Evolutionary conservation across 2,113 vertebrate species (phyloP), one percentile per base, ranked within the genome.

Genomic region (Erinaceus europaeus): DNA sequence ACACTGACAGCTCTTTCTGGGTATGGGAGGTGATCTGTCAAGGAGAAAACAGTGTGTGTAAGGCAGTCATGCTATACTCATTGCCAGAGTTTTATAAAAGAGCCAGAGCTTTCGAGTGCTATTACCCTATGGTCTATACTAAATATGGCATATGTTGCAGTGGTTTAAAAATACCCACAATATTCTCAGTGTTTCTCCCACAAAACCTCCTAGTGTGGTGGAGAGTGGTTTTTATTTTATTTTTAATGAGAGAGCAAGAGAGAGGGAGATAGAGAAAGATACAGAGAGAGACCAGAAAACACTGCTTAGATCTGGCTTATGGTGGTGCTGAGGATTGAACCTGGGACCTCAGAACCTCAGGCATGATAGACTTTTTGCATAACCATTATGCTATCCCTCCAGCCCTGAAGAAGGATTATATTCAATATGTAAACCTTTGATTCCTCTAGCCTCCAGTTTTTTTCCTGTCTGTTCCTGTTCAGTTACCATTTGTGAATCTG

Each of bases 391-490:
- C n/a, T n/a, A n/a, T n/a, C n/a, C n/a, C n/a, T n/a, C n/a, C n/a
- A n/a, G n/a, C n/a, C n/a, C n/a, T n/a, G 4, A 90, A 68, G 32
- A n/a, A 78, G 88, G 48, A 32, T 75, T 48, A 14, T 2, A 48
- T 79, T 72, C 34, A 44, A 52, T 38, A 88, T 32, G 55, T 34
- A 53, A 75, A 72, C 42, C 25, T 23, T 79, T 52, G 27, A 10
- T 61, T 83, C 83, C 52, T 64, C 67, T 71, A 15, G 15, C 46
- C 18, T 57, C 62, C 12, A 27, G 59, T 25, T 52, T 18, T 73
- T 32, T 57, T 85, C 61, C 21, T 79, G 89, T 68, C 32, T 84
- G 25, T 61, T 69, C 59, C 48, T 52, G 8, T 81, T 92, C 65
- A 40, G 4, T 13, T 9, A 38, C 20, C 5, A 5, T 34, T 78